Percentiles rank a stretch among this genome's conserved stretches.
Conservation (phyloP, 2,797 vertebrate species). For the Euthynnus affinis region DNA sequence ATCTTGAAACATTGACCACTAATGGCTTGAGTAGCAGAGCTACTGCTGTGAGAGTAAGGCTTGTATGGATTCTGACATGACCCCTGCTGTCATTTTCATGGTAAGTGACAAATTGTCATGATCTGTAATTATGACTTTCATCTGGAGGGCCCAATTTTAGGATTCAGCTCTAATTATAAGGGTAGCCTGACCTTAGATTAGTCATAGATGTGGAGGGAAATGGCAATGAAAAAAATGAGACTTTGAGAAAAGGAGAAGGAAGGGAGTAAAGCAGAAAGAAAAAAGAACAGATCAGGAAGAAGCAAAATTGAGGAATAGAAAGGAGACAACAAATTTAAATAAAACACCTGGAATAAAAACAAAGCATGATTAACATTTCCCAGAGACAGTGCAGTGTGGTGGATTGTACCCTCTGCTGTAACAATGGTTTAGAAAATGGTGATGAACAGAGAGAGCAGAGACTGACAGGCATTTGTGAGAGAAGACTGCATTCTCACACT, state of each 20-base stretch:
- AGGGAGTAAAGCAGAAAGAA: neutral
- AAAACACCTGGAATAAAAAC: constrained; percentile 3
- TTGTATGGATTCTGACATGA: constrained; percentile 37
- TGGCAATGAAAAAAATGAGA: neutral
- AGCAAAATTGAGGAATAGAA: neutral
- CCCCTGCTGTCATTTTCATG: constrained; percentile 54
- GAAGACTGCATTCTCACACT: constrained; percentile 37
- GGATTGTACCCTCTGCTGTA: constrained; percentile 19
- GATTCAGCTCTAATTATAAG: constrained; percentile 48
- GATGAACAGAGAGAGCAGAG: constrained; percentile 9
- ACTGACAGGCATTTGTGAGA: constrained; percentile 19
- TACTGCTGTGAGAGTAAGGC: constrained; percentile 29
- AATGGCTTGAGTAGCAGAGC: constrained; percentile 46
- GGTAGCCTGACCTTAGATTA: constrained; percentile 27
- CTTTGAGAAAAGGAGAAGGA: constrained; percentile 3
- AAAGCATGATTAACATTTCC: constrained; percentile 27
- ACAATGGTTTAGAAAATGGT: constrained; percentile 22
- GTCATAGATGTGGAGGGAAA: constrained; percentile 22
- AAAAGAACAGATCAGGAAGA: neutral
- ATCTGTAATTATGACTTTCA: constrained; percentile 61
- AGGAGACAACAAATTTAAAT: constrained; percentile 12
- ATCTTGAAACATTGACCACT: constrained; percentile 53
- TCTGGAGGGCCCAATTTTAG: constrained; percentile 37
- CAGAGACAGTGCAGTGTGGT: constrained; percentile 1
- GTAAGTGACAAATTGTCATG: constrained; percentile 48